Percentiles rank a stretch among this genome's conserved stretches.
Evolutionary conservation across 2,888 invertebrate genomes (phyloP).

Genomic region (Microchrysa polita): DNA sequence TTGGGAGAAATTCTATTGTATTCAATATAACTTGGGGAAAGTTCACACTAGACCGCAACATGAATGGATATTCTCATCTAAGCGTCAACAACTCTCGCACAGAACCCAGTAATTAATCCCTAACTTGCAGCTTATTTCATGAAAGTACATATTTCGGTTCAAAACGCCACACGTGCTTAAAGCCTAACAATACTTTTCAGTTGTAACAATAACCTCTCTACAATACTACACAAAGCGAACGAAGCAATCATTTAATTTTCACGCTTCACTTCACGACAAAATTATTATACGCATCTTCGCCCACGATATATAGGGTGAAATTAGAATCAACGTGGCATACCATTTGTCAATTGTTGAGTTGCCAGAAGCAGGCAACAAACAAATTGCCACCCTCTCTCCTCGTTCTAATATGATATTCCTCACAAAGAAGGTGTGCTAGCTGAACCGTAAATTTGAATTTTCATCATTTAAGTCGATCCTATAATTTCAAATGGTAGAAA

Average conservation of each 20-base stretch:
- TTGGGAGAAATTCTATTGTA: no score
- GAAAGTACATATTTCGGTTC: no score
- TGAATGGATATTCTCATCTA: no score
- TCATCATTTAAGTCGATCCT: slow-evolving; percentile 7
- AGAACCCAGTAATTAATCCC: no score
- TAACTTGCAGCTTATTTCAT: no score
- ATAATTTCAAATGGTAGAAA: slow-evolving; percentile 12
- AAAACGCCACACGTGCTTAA: no score
- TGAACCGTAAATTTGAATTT: slow-evolving; percentile 36
- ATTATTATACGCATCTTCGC: neutral
- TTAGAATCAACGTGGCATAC: neutral
- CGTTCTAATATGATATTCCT: neutral
- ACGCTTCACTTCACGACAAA: neutral
- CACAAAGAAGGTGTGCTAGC: slow-evolving; percentile 2
- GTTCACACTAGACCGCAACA: no score
- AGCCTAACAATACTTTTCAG: neutral
- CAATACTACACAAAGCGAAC: neutral
- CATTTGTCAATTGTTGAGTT: neutral
- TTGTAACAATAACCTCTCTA: neutral
- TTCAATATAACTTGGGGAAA: no score
- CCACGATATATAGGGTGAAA: neutral
- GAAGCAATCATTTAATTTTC: neutral
- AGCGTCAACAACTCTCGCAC: no score
- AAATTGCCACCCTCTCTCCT: neutral
- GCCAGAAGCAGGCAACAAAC: slow-evolving; percentile 11